These are phyloP conservation scores for Eulemur albifrons DNA, from an alignment of 2,797 vertebrate genomes.

Conservation along the genomic window DNA sequence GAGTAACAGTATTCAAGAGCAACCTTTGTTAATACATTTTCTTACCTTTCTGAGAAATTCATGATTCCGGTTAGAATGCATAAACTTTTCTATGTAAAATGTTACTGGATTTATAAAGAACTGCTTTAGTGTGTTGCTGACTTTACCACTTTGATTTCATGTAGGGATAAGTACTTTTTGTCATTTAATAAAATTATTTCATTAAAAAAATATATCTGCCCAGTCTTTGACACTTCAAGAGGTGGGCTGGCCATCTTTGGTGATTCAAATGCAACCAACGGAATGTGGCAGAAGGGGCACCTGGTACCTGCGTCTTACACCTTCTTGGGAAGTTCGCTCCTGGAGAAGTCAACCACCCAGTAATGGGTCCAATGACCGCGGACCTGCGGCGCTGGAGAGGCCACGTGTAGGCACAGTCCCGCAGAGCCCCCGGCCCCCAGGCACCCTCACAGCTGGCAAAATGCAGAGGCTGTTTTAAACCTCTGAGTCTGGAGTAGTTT, in stretches of 20 bases:
- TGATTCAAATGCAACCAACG: neutral
- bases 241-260: neutral
- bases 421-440: neutral
- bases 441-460: neutral
- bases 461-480: neutral
- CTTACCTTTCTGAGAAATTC: neutral
- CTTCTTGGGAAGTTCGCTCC: neutral
- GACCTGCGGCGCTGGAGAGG: neutral
- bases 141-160: neutral
- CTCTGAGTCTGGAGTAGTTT: neutral
- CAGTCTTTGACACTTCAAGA: neutral
- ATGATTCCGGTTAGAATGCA: neutral
- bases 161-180: neutral
- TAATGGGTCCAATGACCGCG: neutral
- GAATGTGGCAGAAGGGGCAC: neutral
- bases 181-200: neutral
- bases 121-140: neutral
- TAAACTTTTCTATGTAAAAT: neutral
- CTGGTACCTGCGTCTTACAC: neutral
- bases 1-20: neutral
- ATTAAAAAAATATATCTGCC: neutral
- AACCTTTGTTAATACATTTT: neutral
- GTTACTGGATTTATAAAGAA: neutral
- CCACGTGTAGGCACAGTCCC: neutral
- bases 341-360: too few species aligned